Conservation (phyloP, 2,113 vertebrate species). For the Corythornis vintsioides region DNA sequence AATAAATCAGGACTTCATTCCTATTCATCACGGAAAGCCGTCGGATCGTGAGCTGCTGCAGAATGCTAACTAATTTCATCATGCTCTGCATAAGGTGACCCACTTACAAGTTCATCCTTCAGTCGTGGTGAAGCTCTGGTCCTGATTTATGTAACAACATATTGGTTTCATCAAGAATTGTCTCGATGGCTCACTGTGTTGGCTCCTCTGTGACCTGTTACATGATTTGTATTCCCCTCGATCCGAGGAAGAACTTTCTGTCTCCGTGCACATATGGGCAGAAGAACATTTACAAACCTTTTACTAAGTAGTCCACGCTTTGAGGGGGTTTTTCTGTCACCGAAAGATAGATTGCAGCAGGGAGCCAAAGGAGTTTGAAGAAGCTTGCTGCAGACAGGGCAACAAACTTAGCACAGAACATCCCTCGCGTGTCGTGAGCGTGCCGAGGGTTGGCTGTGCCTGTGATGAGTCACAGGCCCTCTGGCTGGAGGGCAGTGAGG, state of each 20-base stretch:
- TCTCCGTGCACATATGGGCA: conserved; percentile 19
- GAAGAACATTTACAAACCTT: neutral
- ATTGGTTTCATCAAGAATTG: conserved; percentile 70
- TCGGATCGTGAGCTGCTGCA: conserved; percentile 57
- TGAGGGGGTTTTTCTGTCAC: neutral
- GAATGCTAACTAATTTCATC: conserved; percentile 70
- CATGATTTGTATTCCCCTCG: conserved; percentile 58
- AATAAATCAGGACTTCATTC: conserved; percentile 62
- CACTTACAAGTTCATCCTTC: conserved; percentile 70
- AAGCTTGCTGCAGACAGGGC: neutral
- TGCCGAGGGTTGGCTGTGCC: neutral
- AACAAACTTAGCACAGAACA: neutral
- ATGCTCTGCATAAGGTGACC: conserved; percentile 72
- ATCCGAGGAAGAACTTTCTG: conserved; percentile 10
- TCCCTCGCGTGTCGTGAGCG: neutral
- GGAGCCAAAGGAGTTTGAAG: neutral
- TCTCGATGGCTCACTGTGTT: conserved; percentile 32
- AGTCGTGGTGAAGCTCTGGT: conserved; percentile 54
- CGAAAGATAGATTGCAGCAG: neutral
- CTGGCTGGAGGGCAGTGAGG: neutral
- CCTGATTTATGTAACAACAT: conserved; percentile 70
- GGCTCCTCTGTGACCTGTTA: conserved; percentile 38
- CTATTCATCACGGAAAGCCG: conserved; percentile 53
- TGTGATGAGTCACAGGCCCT: neutral
- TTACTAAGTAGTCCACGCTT: neutral